A percentile compares a stretch with the other conserved stretches of the same genome.
Conservation (phyloP, 2,888 invertebrate species). For the Spodoptera picta region DNA sequence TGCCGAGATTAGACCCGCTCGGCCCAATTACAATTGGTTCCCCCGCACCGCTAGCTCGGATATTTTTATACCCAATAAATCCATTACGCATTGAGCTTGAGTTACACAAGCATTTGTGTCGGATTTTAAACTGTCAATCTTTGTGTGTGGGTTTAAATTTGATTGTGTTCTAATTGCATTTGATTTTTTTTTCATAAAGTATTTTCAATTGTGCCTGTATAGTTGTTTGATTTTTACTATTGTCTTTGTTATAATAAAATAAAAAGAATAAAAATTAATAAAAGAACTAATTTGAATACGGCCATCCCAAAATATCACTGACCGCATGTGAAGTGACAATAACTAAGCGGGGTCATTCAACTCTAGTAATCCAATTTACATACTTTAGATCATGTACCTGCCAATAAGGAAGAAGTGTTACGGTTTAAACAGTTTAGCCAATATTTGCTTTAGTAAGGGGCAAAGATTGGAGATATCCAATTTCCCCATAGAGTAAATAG, state of each 20-base stretch:
- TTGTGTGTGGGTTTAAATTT: neutral
- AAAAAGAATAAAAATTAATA: neutral
- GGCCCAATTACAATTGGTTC: constrained; percentile 49
- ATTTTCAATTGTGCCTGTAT: too few species aligned
- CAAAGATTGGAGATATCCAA: constrained; percentile 13
- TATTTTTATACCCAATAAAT: constrained; percentile 53
- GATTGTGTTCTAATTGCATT: too few species aligned
- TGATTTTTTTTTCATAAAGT: too few species aligned
- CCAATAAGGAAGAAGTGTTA: constrained; percentile 9
- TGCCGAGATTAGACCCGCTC: constrained; percentile 43
- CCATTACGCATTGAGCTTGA: constrained; percentile 44
- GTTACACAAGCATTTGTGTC: constrained; percentile 35
- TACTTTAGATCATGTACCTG: constrained; percentile 3
- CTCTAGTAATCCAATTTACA: constrained; percentile 26
- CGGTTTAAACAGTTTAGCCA: constrained; percentile 8
- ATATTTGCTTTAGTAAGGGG: constrained; percentile 18
- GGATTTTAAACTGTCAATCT: constrained; percentile 13
- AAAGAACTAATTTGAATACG: constrained; percentile 33
- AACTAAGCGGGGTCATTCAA: constrained; percentile 13
- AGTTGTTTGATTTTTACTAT: too few species aligned
- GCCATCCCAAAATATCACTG: constrained; percentile 15
- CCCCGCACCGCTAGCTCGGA: constrained; percentile 25
- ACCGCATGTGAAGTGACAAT: neutral
- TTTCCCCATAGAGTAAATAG: too few species aligned
- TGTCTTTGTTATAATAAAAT: constrained; percentile 1